Evolutionary conservation across 2,113 vertebrate species (phyloP).

Genomic region (Notiomystis cincta): DNA sequence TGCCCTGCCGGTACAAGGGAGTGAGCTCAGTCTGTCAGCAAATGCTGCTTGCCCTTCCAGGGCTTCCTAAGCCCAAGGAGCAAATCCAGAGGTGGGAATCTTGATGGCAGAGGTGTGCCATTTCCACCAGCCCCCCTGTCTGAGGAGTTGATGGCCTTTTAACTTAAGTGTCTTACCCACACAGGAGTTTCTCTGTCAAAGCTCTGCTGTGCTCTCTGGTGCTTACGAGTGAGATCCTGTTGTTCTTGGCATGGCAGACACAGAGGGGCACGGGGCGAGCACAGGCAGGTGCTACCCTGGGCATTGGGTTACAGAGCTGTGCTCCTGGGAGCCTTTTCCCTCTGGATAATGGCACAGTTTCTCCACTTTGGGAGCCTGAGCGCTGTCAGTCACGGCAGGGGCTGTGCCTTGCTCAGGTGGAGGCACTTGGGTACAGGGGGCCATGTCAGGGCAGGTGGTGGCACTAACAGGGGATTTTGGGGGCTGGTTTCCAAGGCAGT

Average conservation of each 20-base stretch:
- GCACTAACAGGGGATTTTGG: neutral
- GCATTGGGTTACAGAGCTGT: accelerated
- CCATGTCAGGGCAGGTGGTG: accelerated
- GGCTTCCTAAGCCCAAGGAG: neutral
- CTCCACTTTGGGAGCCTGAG: neutral
- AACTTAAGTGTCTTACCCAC: neutral
- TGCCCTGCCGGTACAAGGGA: accelerated
- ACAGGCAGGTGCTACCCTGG: neutral
- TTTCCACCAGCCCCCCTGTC: neutral
- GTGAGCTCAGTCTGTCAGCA: neutral
- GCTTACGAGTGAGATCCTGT: neutral
- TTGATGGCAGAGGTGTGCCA: neutral
- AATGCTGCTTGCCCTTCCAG: neutral
- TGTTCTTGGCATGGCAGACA: neutral
- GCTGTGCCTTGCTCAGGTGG: neutral
- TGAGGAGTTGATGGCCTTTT: neutral
- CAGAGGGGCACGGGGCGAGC: neutral
- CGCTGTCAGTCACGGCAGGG: accelerated
- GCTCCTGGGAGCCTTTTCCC: neutral
- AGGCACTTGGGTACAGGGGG: neutral
- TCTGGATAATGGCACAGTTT: accelerated
- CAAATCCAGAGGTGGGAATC: neutral
- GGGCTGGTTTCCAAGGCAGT: neutral
- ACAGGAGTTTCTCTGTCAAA: neutral
- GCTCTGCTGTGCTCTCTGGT: neutral